Base-by-base conservation (phyloP, 2,797 vertebrate genomes). In the Chelonia mydas region DNA sequence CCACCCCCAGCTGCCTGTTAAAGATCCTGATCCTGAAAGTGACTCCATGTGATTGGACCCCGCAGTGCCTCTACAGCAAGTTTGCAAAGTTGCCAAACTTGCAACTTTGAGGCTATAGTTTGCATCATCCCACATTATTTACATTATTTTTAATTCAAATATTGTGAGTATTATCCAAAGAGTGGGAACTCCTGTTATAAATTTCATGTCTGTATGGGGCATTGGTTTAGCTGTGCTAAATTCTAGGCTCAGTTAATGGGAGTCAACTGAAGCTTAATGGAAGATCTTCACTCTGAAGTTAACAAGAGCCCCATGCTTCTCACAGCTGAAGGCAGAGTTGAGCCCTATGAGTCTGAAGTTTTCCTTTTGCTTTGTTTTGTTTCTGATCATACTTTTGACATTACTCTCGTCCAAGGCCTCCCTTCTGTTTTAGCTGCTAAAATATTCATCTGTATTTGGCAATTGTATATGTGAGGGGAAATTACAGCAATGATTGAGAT, bases 291-390 rank as follows among this genome's bases (percentile, higher is more conserved):
- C 9, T 78, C 28, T 59, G 19, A 61, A 84, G 23, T 31, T 33
- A 31, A 31, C 11, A 8, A 78, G 37, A 1, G 1, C 3, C 12
- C 23, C 74, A 2, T 78, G 49, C 25, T 87, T 11, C 0, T 0
- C 74, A 41, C 76, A 61, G 33, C 57, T 91, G 84, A 78, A 90
- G 10, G 11, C 27, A 72, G 59, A 72, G 91, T 68, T 5, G 61
- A 85, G 23, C 27, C 51, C 17, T n/a, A 5, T 41, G 23, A 86
- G 65, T 21, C 33, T 16, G 76, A 2, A 2, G 5, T 80, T 81
- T 76, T 94, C 6, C 3, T 51, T 27, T 90, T 84, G 79, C 2
- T 41, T 57, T 68, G 57, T 61, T 61, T 82, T 84, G 61, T 84
- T 81, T 79, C 25, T 82, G 28, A n/a, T 28, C 81, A 61, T 49